Evolutionary conservation across 2,888 invertebrate genomes (phyloP).

Genomic region (Dasypolia templi): DNA sequence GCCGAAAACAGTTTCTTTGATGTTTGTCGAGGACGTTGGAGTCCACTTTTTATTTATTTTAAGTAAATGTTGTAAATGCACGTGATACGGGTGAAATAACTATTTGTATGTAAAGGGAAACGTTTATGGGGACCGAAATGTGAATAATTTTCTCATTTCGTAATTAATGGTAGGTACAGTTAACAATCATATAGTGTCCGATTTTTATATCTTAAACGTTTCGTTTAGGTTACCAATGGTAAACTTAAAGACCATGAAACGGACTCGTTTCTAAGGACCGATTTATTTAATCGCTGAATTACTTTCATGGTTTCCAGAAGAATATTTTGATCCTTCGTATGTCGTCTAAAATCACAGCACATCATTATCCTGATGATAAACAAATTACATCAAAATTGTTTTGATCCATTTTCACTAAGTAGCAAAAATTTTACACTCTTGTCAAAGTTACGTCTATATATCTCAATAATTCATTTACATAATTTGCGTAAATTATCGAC

Average conservation of each 20-base stretch:
- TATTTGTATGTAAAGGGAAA: constrained; percentile 27
- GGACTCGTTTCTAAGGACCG: neutral
- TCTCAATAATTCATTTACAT: neutral
- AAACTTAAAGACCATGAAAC: neutral
- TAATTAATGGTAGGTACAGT: neutral
- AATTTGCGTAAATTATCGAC: neutral
- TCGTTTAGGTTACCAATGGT: neutral
- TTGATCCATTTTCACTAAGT: neutral
- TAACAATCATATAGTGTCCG: neutral
- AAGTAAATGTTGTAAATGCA: constrained; percentile 36
- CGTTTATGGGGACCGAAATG: constrained; percentile 28
- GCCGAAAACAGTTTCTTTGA: constrained; percentile 48
- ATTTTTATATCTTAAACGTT: neutral
- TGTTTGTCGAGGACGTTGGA: constrained; percentile 32
- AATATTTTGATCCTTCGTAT: neutral
- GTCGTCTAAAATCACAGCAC: neutral
- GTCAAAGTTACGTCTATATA: no score
- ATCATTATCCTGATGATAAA: neutral
- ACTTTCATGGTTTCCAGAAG: neutral
- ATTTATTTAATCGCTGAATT: neutral
- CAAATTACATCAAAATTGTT: neutral
- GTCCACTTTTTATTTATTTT: constrained; percentile 47
- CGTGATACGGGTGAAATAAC: constrained; percentile 52
- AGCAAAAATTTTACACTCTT: neutral
- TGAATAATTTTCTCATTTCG: constrained; percentile 12